phyloP scores from a whole-genome alignment of 2,797 vertebrate genomes.

The Artibeus lituratus region DNA sequence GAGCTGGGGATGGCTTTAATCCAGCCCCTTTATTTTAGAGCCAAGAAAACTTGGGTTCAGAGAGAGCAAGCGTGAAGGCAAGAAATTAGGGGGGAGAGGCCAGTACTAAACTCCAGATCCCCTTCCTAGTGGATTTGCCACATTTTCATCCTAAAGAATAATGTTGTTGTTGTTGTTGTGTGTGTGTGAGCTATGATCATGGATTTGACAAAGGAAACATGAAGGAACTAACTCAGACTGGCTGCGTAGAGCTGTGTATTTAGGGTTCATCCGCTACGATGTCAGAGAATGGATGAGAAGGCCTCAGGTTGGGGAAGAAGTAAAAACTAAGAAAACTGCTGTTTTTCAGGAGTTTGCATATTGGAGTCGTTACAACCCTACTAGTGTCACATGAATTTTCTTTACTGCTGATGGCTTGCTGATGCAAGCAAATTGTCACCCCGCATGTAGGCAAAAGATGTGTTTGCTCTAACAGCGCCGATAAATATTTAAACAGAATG shows the following conservation, averaged over 20 bases:
- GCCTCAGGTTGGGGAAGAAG: neutral
- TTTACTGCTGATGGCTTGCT: slow-evolving; percentile 8
- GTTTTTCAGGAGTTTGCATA: neutral
- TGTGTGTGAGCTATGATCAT: neutral
- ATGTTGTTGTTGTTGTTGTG: neutral
- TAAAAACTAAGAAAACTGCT: neutral
- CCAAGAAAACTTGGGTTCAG: neutral
- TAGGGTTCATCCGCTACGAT: neutral
- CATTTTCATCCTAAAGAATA: neutral
- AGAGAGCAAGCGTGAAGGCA: neutral
- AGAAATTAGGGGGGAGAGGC: neutral
- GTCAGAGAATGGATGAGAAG: neutral
- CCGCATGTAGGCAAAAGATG: neutral
- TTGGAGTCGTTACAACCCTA: neutral
- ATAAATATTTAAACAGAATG: slow-evolving; percentile 45
- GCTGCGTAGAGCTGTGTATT: neutral
- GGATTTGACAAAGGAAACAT: neutral
- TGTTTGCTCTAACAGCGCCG: neutral
- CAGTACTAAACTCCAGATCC: neutral
- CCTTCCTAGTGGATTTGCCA: neutral
- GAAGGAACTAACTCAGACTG: neutral
- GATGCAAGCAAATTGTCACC: neutral
- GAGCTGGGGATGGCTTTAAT: neutral
- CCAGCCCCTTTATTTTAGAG: neutral
- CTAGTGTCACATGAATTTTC: neutral